phyloP scores from a whole-genome alignment of 2,797 vertebrate species.

The Tolypeutes matacus region DNA sequence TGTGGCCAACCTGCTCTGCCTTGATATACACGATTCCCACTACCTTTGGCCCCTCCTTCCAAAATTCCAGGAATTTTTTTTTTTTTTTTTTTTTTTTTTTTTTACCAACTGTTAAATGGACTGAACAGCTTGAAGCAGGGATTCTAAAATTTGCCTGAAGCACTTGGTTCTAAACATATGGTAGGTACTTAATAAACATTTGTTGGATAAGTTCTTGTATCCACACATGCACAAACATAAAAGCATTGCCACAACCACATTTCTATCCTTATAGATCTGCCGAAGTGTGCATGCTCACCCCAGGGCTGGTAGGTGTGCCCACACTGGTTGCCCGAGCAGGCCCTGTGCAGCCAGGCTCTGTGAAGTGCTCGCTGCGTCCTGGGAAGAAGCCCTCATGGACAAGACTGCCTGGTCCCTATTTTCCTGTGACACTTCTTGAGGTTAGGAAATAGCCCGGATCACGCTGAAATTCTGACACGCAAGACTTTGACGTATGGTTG shows the following conservation, averaged over 20 bases:
- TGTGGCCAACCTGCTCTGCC: background rate
- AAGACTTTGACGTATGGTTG: background rate
- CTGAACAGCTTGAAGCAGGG: background rate
- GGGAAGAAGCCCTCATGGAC: background rate
- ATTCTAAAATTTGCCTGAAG: background rate
- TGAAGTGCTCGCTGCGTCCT: accelerated
- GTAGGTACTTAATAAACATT: background rate
- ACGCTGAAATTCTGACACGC: background rate
- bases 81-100: no score
- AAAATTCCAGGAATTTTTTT: no score
- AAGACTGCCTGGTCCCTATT: background rate
- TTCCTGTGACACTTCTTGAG: background rate
- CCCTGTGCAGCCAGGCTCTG: background rate
- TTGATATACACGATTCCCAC: background rate
- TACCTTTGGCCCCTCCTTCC: background rate
- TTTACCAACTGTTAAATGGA: background rate
- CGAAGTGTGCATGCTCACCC: background rate
- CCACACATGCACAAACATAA: background rate
- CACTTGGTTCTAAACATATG: background rate
- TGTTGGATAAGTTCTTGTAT: background rate
- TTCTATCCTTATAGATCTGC: no score
- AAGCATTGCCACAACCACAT: background rate
- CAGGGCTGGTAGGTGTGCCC: no score
- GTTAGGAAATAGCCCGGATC: background rate
- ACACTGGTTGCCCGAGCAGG: accelerated